Percentiles rank a stretch among this genome's conserved stretches.
Evolutionary conservation across 2,888 invertebrate species (phyloP).

Genomic region (Drosophila fulvimacula): DNA sequence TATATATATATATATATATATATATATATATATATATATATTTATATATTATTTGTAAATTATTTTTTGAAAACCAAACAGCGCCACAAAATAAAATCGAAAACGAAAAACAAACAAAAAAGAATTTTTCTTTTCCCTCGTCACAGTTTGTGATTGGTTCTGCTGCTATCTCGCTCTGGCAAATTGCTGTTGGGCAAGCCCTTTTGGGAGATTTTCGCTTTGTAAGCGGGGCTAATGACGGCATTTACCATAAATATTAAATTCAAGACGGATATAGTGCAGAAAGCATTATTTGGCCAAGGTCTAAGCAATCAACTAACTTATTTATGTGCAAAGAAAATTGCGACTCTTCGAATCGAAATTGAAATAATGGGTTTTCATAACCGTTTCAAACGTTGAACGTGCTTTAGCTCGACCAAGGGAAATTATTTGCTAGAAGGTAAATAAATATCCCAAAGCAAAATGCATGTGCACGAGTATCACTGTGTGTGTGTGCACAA

Average conservation of each 20-base stretch:
- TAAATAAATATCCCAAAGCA: not conserved
- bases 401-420: not conserved
- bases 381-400: slow-evolving; percentile 4
- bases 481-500: not conserved
- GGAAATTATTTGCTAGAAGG: not conserved
- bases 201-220: not conserved
- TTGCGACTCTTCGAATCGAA: not conserved
- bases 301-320: not conserved
- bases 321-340: not conserved
- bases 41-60: not conserved
- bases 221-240: not conserved
- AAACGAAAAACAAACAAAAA: not conserved
- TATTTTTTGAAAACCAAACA: not conserved
- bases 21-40: not conserved
- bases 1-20: not conserved
- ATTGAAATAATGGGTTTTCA: slow-evolving; percentile 9
- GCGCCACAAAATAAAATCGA: not conserved
- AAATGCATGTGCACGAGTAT: not conserved
- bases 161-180: not conserved
- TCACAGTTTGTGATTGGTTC: not conserved
- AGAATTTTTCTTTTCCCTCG: not conserved
- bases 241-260: slow-evolving; percentile 9
- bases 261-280: not conserved
- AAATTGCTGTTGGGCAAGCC: not conserved
- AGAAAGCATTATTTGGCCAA: slow-evolving; percentile 7